Percentiles rank a stretch among this genome's conserved stretches.
phyloP scores from a whole-genome alignment of 2,113 vertebrate genomes.

The Tylochromis polylepis region DNA sequence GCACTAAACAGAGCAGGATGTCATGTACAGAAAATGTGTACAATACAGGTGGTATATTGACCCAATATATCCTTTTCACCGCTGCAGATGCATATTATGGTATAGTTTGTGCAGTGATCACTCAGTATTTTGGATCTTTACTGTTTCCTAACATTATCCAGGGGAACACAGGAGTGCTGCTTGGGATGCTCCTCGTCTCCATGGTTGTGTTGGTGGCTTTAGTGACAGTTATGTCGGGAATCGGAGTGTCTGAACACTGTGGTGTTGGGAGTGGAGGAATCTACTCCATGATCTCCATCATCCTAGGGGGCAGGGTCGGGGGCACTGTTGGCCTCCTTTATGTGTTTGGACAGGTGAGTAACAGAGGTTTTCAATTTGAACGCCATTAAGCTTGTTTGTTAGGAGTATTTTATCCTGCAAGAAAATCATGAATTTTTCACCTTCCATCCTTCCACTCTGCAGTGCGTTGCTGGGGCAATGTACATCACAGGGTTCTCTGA shows the following conservation, averaged over 20 bases:
- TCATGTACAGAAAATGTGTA: neutral
- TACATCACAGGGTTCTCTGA: conserved; percentile 95
- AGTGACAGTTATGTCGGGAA: conserved; percentile 89
- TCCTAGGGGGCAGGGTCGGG: conserved; percentile 84
- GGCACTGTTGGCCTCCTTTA: conserved; percentile 92
- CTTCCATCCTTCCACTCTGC: neutral
- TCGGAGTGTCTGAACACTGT: conserved; percentile 84
- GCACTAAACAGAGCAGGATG: neutral
- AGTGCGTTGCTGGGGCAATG: conserved; percentile 98
- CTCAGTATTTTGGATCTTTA: neutral
- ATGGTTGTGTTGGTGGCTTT: conserved; percentile 86
- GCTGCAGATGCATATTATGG: neutral
- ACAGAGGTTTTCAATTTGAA: neutral
- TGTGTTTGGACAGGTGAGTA: conserved; percentile 90
- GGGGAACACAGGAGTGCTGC: conserved; percentile 91
- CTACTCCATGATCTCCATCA: conserved; percentile 93
- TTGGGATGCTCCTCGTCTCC: conserved; percentile 90
- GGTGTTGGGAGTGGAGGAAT: conserved; percentile 84
- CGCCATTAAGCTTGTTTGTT: neutral
- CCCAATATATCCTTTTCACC: neutral
- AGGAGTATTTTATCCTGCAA: neutral
- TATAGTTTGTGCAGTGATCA: neutral
- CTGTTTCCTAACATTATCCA: conserved; percentile 33
- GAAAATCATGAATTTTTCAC: neutral
- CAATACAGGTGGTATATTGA: neutral